Evolutionary conservation across 2,888 invertebrate genomes (phyloP), one percentile per base, ranked within the genome.

Genomic region (Cyclophora albipunctata): DNA sequence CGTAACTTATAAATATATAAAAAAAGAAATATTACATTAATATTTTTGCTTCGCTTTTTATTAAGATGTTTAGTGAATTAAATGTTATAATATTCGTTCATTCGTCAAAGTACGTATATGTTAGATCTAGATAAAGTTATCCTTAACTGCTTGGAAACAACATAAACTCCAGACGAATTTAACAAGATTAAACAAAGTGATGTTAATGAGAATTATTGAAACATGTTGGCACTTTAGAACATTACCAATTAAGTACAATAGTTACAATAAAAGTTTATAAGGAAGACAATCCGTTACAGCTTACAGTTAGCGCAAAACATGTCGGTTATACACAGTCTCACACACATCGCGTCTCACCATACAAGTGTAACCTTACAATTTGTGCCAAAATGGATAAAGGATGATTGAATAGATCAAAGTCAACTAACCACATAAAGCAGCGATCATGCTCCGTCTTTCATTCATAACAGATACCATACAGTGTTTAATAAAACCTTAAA

Each of bases 261-360:
- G 57, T 65, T 70, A 69, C 59, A 66, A 62, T 71, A 71, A 67
- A 66, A 69, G 65, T 76, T 71, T 73, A 68, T 63, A 80, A 76
- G 84, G 84, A 84, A 84, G 84, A 84, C 84, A 73, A 77, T 80
- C 75, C 75, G 78, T 74, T 70, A 73, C 71, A 75, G 67, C 67
- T 73, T 64, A 68, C 60, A 67, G 66, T 71, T 65, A 69, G 72
- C 69, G 67, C 71, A 66, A 64, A 71, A 67, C 59, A 67, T 67
- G 64, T 60, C 57, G 62, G 65, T 59, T 65, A 62, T 59, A 58
- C 40, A 48, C 56, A 58, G 59, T 48, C 46, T 33, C 46, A 51
- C 34, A 43, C 43, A 42, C 53, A 54, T 52, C 52, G 52, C 48
- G 53, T 45, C 45, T 37, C 37, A 1, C 37, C 37, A 5, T 37